phyloP scores from a whole-genome alignment of 1,140 invertebrate species.

The Euwallacea similis region DNA sequence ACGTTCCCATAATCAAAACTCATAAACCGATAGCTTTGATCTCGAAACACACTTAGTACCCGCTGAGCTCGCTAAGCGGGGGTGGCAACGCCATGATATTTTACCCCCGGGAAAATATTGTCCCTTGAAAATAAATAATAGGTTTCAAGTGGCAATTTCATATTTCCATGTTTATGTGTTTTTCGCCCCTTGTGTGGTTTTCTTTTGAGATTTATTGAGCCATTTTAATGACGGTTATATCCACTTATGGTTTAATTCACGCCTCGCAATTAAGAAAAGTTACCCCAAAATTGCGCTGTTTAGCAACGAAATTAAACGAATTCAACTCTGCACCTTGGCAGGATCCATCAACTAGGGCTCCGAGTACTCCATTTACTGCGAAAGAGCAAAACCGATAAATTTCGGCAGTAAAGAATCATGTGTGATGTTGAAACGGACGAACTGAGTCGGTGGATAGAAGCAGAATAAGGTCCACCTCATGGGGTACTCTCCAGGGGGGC shows the following conservation, averaged over 20 bases:
- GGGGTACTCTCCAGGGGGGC: conserved; percentile 28
- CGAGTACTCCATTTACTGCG: not conserved
- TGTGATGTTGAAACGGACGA: conserved; percentile 2
- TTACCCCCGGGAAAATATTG: conserved; percentile 18
- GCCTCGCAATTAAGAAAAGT: no score
- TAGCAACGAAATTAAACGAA: no score
- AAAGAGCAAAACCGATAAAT: not conserved
- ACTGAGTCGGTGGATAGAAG: not conserved
- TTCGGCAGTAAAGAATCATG: not conserved
- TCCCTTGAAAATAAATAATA: conserved; percentile 22
- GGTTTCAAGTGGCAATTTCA: conserved; percentile 21
- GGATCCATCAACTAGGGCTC: no score
- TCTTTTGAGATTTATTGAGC: no score
- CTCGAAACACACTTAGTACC: conserved; percentile 36
- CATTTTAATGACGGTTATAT: no score
- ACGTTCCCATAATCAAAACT: conserved; percentile 25
- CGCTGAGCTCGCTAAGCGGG: conserved; percentile 23
- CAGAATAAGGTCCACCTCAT: conserved; percentile 7
- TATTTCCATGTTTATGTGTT: not conserved
- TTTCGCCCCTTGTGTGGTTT: no score
- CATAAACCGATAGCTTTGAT: conserved; percentile 35
- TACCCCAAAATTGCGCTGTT: no score
- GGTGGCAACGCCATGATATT: conserved; percentile 16
- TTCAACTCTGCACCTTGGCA: no score
- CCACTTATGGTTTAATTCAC: no score